phyloP scores from a whole-genome alignment of 2,888 invertebrate species.

The Branchellion lobata region DNA sequence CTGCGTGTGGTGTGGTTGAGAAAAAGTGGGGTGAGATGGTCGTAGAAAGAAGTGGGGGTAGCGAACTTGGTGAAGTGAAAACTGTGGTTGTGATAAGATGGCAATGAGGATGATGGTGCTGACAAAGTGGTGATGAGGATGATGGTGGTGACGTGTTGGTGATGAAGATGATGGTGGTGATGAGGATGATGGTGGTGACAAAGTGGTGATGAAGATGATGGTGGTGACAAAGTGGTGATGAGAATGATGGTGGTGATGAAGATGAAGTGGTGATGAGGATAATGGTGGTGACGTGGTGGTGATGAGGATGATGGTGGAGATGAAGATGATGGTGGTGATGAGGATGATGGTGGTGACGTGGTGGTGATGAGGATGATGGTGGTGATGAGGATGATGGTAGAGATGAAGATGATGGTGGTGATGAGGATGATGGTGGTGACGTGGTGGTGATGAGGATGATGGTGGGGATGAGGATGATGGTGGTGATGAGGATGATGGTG shows the following conservation, averaged over 20 bases:
- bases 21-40: not conserved
- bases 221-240: too few species aligned
- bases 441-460: too few species aligned
- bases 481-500: not conserved
- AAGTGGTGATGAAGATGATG: too few species aligned
- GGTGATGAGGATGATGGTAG: not conserved
- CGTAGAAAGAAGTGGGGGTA: too few species aligned
- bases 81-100: not conserved
- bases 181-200: not conserved
- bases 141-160: too few species aligned
- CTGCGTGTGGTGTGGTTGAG: slow-evolving; percentile 53
- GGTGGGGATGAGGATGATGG: not conserved
- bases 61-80: not conserved
- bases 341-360: too few species aligned
- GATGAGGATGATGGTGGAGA: not conserved
- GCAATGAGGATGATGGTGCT: not conserved
- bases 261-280: too few species aligned
- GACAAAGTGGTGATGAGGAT: too few species aligned
- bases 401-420: too few species aligned
- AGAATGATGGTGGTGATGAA: not conserved
- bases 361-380: not conserved
- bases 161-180: not conserved
- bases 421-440: too few species aligned
- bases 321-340: not conserved
- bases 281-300: too few species aligned